Evolutionary conservation across 2,888 invertebrate species (phyloP).

Genomic region (Tipula confusa): DNA sequence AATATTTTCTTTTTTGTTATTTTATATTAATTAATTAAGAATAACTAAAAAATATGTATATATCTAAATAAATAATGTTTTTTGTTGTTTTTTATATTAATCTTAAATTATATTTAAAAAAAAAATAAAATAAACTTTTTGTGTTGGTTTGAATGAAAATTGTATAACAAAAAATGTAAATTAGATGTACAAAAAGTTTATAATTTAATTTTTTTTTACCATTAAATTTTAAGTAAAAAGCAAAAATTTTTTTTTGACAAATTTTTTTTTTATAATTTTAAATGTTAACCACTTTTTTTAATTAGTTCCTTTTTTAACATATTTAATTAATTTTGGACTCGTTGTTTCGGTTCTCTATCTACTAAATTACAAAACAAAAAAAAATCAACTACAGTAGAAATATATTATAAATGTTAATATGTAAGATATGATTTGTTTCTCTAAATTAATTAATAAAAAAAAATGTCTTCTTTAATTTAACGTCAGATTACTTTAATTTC

Average conservation of each 20-base stretch:
- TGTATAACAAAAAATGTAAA: background rate
- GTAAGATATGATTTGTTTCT: background rate
- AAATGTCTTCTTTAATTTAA: background rate
- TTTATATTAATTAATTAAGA: background rate
- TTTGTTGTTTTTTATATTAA: conserved; percentile 10
- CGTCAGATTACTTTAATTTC: conserved; percentile 14
- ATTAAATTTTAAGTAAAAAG: background rate
- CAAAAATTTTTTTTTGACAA: background rate
- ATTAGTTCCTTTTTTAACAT: background rate
- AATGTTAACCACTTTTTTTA: background rate
- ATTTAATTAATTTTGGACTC: conserved; percentile 27
- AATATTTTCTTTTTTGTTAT: conserved; percentile 25
- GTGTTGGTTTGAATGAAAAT: background rate
- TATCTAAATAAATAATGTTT: background rate
- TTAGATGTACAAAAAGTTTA: background rate
- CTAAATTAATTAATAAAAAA: background rate
- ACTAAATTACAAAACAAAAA: background rate
- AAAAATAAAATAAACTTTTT: background rate
- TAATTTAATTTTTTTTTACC: background rate
- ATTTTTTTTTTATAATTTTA: background rate
- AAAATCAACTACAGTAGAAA: conserved; percentile 10
- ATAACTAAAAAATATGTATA: background rate
- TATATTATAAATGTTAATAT: background rate
- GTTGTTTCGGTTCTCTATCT: conserved; percentile 30
- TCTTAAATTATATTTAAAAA: conserved; percentile 1